Base-by-base conservation (phyloP, 2,113 vertebrate genomes). In the Ammodytes dubius region DNA sequence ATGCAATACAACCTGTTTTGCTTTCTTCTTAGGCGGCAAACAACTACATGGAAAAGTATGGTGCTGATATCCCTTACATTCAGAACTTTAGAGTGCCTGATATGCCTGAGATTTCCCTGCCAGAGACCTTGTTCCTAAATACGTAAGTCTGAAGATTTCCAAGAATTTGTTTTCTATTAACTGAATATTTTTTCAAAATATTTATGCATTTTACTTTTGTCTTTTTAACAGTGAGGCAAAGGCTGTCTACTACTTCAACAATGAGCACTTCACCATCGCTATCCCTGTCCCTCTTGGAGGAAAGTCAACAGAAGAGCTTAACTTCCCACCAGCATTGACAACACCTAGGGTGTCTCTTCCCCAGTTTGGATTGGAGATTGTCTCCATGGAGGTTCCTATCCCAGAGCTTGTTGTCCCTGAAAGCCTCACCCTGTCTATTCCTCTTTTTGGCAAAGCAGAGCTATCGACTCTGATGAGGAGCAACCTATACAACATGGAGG, bases 401-500 rank as follows among this genome's bases (percentile, higher is more conserved):
- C 97, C 97, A 0, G 56, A 92, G 0, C 88, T 98, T 53, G 93
- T 93, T 77, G 65, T 99, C 71, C 98, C 98, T 4, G 85, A 93
- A 58, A 84, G 65, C 13, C 79, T 87, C 40, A 64, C 54, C 91
- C 92, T 99, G 9, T 91, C 1, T 59, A 73, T 99, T 53, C 98
- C 97, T 79, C 90, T 96, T 27, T 69, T 97, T 82, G 96, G 95
- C 46, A 91, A 94, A 77, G 92, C 96, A 70, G 96, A 98, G 47
- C 17, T 97, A 71, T 96, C 96, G 47, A 86, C 96, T 12, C 90
- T 94, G 0, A 40, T 99, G 81, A 94, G 92, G 79, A 98, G 96
- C 94, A 99, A 99, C 90, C 82, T 96, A 15, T 99, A 99, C 81
- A 95, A 98, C 77, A 95, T 97, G 94, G 96, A 97, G 0, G 96